Evolutionary conservation across 53 echinoderm and acorn worm genomes (phyloP), one percentile per base, ranked within the genome.

Genomic region (Astropecten irregularis): DNA sequence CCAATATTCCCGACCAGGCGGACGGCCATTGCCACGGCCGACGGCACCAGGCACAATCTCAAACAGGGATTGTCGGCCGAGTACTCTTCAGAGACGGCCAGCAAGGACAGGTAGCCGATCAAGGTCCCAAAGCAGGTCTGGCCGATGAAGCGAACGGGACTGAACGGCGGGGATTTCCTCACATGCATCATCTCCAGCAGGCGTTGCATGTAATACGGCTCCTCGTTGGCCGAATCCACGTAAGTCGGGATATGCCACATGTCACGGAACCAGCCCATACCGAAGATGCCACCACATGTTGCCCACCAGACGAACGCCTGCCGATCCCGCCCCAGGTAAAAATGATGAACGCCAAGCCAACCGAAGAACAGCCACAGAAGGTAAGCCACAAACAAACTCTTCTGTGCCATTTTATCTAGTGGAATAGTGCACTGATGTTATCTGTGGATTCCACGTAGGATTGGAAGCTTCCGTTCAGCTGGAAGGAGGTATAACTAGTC

Each of bases 241-340:
- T 95, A 95, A 3, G 71, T 15, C 0, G 90, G 89, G 10, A 95
- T 83, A 15, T 85, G 86, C 84, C 89, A 91, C 0, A 91, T 37
- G 49, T 95, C 95, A 22, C 93, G 76, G 7, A 95, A 51, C 87
- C 90, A 93, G 20, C 95, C 93, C 11, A 95, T n/a, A 18, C 91
- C 89, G 62, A 92, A 92, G 55, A 92, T 54, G 16, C 95, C 95
- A 9, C 88, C 91, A 7, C 76, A 71, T 0, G 93, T 95, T 28
- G 90, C 82, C 95, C 95, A 95, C 95, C 95, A 95, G 40, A 93
- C 87, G 65, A 95, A 95, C 0, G 95, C 93, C 5, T 95, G 95
- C 70, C 93, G 59, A 84, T 95, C 95, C 11, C 95, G 77, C 4
- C 95, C 91, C 27, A 95, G 92, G 72, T 95, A 95, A 48, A 95